phyloP scores from a whole-genome alignment of 2,113 vertebrate species.

The Chaetorhynchus papuensis region DNA sequence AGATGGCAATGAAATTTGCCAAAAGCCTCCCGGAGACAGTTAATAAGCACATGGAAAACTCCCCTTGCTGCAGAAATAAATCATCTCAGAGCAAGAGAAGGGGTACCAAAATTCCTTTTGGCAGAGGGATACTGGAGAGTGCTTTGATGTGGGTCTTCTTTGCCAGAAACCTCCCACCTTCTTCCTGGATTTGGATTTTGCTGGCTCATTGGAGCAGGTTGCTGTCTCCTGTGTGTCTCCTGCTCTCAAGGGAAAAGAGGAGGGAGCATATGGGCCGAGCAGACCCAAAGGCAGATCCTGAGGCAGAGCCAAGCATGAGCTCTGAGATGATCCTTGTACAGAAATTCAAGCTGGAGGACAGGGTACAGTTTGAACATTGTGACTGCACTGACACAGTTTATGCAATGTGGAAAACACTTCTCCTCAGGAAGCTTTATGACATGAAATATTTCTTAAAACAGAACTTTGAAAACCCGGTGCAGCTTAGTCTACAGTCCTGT shows the following conservation, averaged over 20 bases:
- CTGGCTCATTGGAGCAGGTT: slow-evolving; percentile 15
- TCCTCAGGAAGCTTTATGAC: neutral
- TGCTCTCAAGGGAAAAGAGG: neutral
- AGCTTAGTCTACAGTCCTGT: neutral
- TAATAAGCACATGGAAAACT: neutral
- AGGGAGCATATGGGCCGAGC: neutral
- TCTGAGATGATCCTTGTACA: neutral
- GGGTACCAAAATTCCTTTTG: neutral
- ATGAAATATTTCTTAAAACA: neutral
- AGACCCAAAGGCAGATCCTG: neutral
- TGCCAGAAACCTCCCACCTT: slow-evolving; percentile 4
- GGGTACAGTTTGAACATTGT: neutral
- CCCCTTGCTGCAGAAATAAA: slow-evolving; percentile 2
- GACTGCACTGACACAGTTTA: neutral
- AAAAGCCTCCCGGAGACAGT: neutral
- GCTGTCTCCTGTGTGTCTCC: neutral
- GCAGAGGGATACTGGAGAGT: neutral
- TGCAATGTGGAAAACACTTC: neutral
- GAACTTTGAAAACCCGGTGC: neutral
- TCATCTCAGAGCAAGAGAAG: neutral
- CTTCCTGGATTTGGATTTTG: neutral
- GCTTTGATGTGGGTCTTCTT: neutral
- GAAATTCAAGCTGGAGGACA: neutral
- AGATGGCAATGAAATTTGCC: neutral
- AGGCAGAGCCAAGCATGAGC: neutral